phyloP scores from a whole-genome alignment of 2,888 invertebrate genomes.

The Philhelius pedissequus region DNA sequence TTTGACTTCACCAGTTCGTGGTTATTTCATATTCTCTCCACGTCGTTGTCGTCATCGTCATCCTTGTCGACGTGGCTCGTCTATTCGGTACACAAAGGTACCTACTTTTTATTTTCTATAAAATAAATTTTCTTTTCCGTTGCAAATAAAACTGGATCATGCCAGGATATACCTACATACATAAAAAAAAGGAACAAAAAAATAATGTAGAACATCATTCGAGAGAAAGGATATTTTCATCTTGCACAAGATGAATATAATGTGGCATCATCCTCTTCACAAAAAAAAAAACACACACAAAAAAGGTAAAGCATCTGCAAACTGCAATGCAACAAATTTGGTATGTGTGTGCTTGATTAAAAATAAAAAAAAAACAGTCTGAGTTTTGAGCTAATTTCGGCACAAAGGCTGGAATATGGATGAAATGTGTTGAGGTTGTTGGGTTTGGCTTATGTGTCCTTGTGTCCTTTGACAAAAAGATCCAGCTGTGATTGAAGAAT shows the following conservation, averaged over 20 bases:
- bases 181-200: background rate
- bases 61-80: background rate
- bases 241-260: constrained; percentile 7
- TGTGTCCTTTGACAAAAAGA: background rate
- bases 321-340: constrained; percentile 63
- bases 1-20: constrained; percentile 47
- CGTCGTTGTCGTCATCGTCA: background rate
- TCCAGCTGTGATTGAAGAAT: background rate
- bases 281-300: background rate
- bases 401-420: background rate
- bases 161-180: background rate
- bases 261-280: constrained; percentile 1
- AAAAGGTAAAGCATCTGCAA: constrained; percentile 53
- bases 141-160: constrained; percentile 53
- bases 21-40: constrained; percentile 46
- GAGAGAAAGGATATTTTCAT: constrained; percentile 33
- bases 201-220: constrained; percentile 35
- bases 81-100: background rate
- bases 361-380: background rate
- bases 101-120: background rate
- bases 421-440: background rate
- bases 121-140: background rate
- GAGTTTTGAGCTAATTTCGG: constrained; percentile 32
- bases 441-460: no score
- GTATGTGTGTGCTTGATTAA: constrained; percentile 1